Evolutionary conservation across 2,888 invertebrate genomes (phyloP), one percentile per base, ranked within the genome.

Genomic region (Marronus borbonicus): DNA sequence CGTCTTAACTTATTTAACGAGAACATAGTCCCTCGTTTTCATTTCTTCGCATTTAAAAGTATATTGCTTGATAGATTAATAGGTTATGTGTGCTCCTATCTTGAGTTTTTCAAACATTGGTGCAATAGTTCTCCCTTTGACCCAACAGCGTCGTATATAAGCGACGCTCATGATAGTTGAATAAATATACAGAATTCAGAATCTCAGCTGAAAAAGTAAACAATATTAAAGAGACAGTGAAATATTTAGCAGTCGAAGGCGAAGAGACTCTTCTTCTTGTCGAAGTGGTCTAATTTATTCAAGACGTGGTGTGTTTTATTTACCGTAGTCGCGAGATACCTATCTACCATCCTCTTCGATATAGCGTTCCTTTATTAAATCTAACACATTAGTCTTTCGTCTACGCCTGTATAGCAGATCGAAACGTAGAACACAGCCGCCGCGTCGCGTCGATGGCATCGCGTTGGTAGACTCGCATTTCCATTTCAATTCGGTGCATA

Each of bases 311-410:
- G 55, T 20, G 55, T 55, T 55, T 55, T 55, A 55, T 55, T 55
- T 55, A 55, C 55, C 44, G 17, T 20, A n/a, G 50, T 55, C 24
- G 36, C 17, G 68, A 10, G 50, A 50, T 68, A 24, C 14, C 50
- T 65, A 36, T 39, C 44, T 8, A 12, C 44, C 12, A 44, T 44
- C 44, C 44, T 20, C 20, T 17, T 55, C 20, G 7, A 4, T 20
- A 44, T 5, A 31, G 31, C 31, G 39, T 44, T 68, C 50, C 28
- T 24, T 50, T 68, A 68, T 68, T 68, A 68, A 68, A 68, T 68
- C 68, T 50, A 52, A 68, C 68, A 50, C 68, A 68, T 68, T 68
- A 68, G 50, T 68, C 68, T 68, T 68, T 68, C 68, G 49, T 10
- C 68, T 28, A 50, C 68, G 36, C 49, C 17, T 14, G 14, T 4